Percentiles rank a stretch among this genome's conserved stretches.
Conservation (phyloP, 2,888 invertebrate genomes). For the Nymphalis c-album region DNA sequence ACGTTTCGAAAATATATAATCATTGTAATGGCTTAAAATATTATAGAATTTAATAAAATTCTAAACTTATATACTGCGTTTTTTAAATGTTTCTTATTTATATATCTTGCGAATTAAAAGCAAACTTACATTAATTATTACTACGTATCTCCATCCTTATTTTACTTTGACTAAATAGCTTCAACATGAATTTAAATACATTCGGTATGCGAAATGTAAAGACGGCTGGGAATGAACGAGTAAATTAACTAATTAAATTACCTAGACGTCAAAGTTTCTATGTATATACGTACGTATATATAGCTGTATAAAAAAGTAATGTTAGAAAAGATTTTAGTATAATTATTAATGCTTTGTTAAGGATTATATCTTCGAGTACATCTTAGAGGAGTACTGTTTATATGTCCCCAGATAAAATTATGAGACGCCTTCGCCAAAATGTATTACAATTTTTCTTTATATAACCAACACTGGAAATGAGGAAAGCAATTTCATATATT, state of each 20-base stretch:
- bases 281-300: neutral
- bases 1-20: neutral
- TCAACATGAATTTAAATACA: neutral
- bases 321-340: no score
- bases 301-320: neutral
- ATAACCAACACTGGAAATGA: conserved; percentile 51
- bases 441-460: conserved; percentile 47
- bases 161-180: neutral
- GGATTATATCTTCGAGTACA: neutral
- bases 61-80: no score
- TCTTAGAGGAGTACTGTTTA: neutral
- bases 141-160: neutral
- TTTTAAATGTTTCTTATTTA: no score
- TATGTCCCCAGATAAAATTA: conserved; percentile 54
- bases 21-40: no score
- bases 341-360: no score
- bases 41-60: no score
- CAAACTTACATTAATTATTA: neutral
- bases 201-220: neutral
- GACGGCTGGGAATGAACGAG: conserved; percentile 1
- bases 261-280: neutral
- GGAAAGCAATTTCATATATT: conserved; percentile 57
- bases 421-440: conserved; percentile 55
- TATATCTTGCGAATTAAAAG: no score
- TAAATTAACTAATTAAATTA: conserved; percentile 6